Conservation (phyloP, 2,888 invertebrate genomes). For the Acrocyrtus sp. region DNA sequence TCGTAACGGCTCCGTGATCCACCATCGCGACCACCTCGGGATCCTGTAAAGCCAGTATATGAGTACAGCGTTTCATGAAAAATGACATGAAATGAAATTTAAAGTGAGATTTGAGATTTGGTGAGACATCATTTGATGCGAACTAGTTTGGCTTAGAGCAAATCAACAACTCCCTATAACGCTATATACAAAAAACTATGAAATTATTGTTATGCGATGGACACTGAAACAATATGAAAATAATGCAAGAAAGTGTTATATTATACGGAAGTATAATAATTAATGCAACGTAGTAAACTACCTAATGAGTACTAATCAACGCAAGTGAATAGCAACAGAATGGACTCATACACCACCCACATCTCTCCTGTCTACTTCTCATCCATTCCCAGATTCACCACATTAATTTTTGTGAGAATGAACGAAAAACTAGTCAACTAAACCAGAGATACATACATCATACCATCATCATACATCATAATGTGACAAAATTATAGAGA, state of each 20-base stretch:
- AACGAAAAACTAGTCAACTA: constrained; percentile 13
- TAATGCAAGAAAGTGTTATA: constrained; percentile 33
- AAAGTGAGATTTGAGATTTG: constrained; percentile 20
- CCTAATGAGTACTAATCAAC: background rate
- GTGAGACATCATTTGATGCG: background rate
- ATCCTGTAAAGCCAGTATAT: constrained; percentile 57
- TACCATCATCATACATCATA: constrained; percentile 10
- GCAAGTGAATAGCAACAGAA: constrained; percentile 7
- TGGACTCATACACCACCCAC: constrained; percentile 12
- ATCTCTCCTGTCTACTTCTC: background rate
- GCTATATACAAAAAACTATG: constrained; percentile 34
- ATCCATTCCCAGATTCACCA: constrained; percentile 18
- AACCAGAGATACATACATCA: constrained; percentile 25
- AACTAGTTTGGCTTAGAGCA: constrained; percentile 1
- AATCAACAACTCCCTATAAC: constrained; percentile 33
- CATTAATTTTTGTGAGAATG: background rate
- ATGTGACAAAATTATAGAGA: constrained; percentile 29
- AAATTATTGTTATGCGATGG: constrained; percentile 40
- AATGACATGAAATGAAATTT: constrained; percentile 14
- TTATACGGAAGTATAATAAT: background rate
- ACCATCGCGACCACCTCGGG: constrained; percentile 69
- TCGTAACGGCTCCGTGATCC: constrained; percentile 69
- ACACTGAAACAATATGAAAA: constrained; percentile 19
- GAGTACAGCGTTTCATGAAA: constrained; percentile 45
- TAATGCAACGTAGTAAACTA: background rate